Evolutionary conservation across 2,888 invertebrate species (phyloP).

Genomic region (Drosophila yooni): DNA sequence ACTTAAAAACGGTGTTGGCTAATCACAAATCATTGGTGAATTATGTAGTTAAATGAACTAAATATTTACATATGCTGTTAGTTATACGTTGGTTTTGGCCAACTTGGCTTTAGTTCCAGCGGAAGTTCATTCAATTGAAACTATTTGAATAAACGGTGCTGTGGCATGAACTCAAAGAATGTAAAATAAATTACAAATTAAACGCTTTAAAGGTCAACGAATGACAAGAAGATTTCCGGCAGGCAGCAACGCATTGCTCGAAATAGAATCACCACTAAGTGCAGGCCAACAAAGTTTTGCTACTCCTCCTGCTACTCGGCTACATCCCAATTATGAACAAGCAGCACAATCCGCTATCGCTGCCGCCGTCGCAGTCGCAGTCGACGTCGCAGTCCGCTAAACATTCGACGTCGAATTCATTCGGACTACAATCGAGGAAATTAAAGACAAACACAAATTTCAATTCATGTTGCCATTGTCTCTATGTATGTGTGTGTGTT

Average conservation of each 20-base stretch:
- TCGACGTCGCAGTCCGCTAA: conserved; percentile 13
- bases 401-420: conserved; percentile 7
- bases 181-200: conserved; percentile 28
- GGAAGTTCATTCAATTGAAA: neutral
- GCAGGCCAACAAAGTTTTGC: conserved; percentile 65
- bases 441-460: conserved; percentile 37
- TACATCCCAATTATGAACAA: conserved; percentile 67
- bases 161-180: conserved; percentile 28
- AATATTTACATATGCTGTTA: neutral
- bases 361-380: conserved; percentile 1
- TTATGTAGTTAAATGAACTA: neutral
- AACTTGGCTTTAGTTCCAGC: conserved; percentile 8
- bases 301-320: conserved; percentile 62
- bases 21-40: conserved; percentile 26
- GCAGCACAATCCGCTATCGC: conserved; percentile 23
- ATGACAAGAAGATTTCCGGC: conserved; percentile 77
- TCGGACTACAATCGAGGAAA: conserved; percentile 45
- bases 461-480: conserved; percentile 55
- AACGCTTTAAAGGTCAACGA: conserved; percentile 73
- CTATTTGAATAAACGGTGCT: conserved; percentile 17
- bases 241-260: conserved; percentile 49
- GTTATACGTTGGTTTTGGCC: neutral
- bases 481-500: conserved; percentile 14
- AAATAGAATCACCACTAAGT: conserved; percentile 66
- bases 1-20: conserved; percentile 41